Evolutionary conservation across 37 sponge, comb jelly and placozoan genomes (phyloP).

Genomic region (Cladorhizidae sp.): DNA sequence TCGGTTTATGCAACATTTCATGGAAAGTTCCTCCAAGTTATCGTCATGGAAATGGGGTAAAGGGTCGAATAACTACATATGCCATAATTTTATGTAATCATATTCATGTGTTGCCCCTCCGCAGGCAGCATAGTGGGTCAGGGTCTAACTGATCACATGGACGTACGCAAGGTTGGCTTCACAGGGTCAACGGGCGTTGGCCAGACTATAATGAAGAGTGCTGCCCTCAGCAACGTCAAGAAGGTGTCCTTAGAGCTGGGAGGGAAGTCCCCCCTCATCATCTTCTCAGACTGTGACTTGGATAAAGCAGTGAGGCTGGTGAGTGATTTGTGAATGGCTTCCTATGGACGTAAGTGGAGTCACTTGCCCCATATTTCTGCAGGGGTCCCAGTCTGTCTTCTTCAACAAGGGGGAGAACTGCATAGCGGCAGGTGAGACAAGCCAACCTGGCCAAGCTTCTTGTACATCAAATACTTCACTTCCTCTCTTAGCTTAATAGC

Average conservation of each 20-base stretch:
- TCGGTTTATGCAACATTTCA: too few relatives aligned
- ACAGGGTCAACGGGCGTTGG: constrained; percentile 95
- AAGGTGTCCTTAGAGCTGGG: constrained; percentile 93
- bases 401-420: constrained; percentile 99
- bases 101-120: too few relatives aligned
- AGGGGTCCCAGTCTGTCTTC: constrained; percentile 83
- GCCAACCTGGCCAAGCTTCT: too few relatives aligned
- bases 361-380: not conserved
- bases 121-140: constrained; percentile 80
- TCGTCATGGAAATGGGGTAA: too few relatives aligned
- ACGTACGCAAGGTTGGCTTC: constrained; percentile 90
- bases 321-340: not conserved
- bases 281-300: constrained; percentile 88
- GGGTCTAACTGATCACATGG: constrained; percentile 82
- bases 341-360: too few relatives aligned
- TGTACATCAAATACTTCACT: too few relatives aligned
- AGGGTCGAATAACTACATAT: too few relatives aligned
- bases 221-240: constrained; percentile 89
- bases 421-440: constrained; percentile 82
- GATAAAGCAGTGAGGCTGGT: constrained; percentile 91
- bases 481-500: too few relatives aligned
- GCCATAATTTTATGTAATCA: too few relatives aligned
- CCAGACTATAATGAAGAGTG: constrained; percentile 85
- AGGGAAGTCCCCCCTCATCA: constrained; percentile 94
- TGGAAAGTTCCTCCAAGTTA: too few relatives aligned